Conservation (phyloP, 2,797 vertebrate species). For the Hyperoplus immaculatus region DNA sequence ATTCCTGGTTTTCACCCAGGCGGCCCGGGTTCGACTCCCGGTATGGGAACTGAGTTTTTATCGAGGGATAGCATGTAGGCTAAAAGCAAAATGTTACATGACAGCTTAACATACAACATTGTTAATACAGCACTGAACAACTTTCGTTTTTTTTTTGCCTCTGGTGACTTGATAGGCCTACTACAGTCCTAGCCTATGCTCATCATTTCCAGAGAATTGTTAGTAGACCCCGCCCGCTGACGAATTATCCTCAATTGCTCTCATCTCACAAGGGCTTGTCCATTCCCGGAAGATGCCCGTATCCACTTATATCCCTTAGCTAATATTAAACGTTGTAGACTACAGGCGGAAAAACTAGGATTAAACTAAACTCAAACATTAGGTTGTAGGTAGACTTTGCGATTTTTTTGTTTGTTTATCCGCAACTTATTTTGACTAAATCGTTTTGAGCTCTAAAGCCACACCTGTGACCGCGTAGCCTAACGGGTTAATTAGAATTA, state of each 20-base stretch:
- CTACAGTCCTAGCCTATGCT: background rate
- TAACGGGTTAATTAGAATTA: too few species aligned
- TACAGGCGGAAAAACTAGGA: background rate
- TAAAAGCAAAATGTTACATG: too few species aligned
- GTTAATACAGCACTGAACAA: too few species aligned
- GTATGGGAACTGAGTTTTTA: constrained; percentile 79
- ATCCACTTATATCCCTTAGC: constrained; percentile 5
- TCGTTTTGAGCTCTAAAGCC: constrained; percentile 17
- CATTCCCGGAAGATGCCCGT: constrained; percentile 74
- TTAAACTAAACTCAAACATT: background rate
- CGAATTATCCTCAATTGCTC: constrained; percentile 58
- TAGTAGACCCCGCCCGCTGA: constrained; percentile 67
- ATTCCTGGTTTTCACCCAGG: constrained; percentile 90
- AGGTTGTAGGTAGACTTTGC: background rate
- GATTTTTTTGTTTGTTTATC: background rate
- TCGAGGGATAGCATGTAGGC: too few species aligned
- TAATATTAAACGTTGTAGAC: background rate
- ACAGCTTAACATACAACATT: too few species aligned
- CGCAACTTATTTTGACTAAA: constrained; percentile 4
- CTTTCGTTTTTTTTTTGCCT: background rate
- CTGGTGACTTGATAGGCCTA: background rate
- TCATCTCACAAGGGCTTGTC: constrained; percentile 52
- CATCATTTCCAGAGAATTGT: constrained; percentile 41
- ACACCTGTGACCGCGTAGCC: constrained; percentile 49
- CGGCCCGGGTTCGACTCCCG: constrained; percentile 89